Conservation (phyloP, 2,797 vertebrate species). For the Acipenser oxyrinchus region DNA sequence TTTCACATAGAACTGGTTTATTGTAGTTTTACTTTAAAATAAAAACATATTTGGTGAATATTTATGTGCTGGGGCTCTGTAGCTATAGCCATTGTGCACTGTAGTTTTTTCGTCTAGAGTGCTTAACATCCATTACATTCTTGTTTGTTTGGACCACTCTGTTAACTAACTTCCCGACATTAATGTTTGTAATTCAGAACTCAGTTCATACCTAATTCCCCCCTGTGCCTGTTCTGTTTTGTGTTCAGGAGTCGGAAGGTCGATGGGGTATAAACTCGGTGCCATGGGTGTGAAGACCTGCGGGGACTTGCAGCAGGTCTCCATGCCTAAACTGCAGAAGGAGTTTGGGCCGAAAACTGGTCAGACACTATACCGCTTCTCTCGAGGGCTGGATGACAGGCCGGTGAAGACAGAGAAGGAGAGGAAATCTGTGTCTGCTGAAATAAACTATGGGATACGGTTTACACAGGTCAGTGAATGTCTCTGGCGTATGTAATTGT, state of each 20-base stretch:
- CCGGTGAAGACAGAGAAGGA: constrained; percentile 88
- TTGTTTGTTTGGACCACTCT: too few species aligned
- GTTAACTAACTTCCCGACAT: too few species aligned
- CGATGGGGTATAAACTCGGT: constrained; percentile 80
- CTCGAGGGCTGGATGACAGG: constrained; percentile 87
- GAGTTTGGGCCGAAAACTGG: constrained; percentile 93
- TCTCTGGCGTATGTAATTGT: neutral
- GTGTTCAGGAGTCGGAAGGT: constrained; percentile 81
- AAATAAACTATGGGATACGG: constrained; percentile 97
- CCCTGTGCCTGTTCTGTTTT: constrained; percentile 18
- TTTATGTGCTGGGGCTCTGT: too few species aligned
- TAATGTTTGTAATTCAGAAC: too few species aligned
- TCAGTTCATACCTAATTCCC: too few species aligned
- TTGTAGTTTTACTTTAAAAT: too few species aligned
- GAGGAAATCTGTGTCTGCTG: constrained; percentile 93
- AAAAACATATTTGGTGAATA: too few species aligned
- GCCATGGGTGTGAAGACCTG: constrained; percentile 82
- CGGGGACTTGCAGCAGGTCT: constrained; percentile 84
- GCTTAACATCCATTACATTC: too few species aligned
- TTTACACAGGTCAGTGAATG: constrained; percentile 69
- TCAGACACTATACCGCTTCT: constrained; percentile 90
- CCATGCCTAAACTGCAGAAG: constrained; percentile 83
- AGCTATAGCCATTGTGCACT: neutral
- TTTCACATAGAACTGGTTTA: too few species aligned
- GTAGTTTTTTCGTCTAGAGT: neutral